Evolutionary conservation across 2,888 invertebrate species (phyloP).

Genomic region (Pristionchus japonicus): DNA sequence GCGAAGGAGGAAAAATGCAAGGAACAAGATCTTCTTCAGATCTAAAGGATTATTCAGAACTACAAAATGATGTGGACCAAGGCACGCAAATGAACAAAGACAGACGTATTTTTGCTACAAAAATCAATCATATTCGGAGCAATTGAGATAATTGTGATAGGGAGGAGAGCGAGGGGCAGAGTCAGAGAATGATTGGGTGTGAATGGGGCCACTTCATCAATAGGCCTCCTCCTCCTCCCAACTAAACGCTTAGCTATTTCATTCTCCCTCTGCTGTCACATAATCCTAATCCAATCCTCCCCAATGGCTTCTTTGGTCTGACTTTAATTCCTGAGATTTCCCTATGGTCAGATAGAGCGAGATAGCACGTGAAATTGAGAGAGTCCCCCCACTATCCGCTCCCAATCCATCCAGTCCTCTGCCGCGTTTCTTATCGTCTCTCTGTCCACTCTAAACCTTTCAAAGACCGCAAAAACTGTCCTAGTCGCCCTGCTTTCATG

Average conservation of each 20-base stretch:
- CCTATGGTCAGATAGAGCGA: too few species aligned
- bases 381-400: not conserved
- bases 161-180: not conserved
- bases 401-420: not conserved
- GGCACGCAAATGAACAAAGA: not conserved
- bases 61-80: not conserved
- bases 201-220: not conserved
- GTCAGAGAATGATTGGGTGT: not conserved
- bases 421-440: not conserved
- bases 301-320: too few species aligned
- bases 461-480: not conserved
- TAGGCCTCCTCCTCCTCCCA: not conserved
- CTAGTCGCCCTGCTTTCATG: not conserved
- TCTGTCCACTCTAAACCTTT: not conserved
- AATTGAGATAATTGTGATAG: not conserved
- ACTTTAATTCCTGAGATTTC: too few species aligned
- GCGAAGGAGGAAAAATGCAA: not conserved
- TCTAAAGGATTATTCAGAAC: too few species aligned
- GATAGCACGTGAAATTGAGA: too few species aligned
- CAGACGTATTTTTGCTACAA: not conserved
- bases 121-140: conserved; percentile 7
- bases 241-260: not conserved
- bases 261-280: not conserved
- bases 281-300: not conserved
- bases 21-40: not conserved